A percentile compares a stretch with the other conserved stretches of the same genome.
phyloP scores from a whole-genome alignment of 2,797 vertebrate species.

The Rhinogobio ventralis region DNA sequence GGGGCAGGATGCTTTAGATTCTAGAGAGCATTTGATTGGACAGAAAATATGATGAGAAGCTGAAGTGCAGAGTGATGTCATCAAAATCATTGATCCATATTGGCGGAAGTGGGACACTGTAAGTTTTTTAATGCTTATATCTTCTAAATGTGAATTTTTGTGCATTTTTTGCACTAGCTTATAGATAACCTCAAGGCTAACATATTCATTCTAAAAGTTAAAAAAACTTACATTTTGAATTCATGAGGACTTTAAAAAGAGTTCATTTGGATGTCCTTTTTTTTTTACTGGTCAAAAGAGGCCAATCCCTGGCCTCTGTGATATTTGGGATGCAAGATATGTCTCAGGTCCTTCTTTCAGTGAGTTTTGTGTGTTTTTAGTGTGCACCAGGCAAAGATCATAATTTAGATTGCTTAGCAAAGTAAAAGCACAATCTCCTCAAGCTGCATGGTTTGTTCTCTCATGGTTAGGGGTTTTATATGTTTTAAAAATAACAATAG shows the following conservation, averaged over 20 bases:
- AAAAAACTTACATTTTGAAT: too few relatives aligned
- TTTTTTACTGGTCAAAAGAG: neutral
- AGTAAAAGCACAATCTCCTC: neutral
- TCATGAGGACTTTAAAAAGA: neutral
- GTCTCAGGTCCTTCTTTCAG: neutral
- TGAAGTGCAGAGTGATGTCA: too few relatives aligned
- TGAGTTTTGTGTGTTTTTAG: neutral
- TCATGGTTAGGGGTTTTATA: neutral
- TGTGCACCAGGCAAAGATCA: neutral
- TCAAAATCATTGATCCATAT: too few relatives aligned
- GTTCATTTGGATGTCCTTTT: neutral
- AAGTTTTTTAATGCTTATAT: too few relatives aligned
- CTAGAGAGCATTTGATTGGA: too few relatives aligned
- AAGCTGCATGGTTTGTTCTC: neutral
- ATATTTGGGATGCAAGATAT: neutral
- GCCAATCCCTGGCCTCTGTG: neutral
- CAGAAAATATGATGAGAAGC: too few relatives aligned
- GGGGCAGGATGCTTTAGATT: too few relatives aligned
- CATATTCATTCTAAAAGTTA: too few relatives aligned
- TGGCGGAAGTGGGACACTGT: too few relatives aligned
- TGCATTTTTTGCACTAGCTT: too few relatives aligned
- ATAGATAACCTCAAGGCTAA: too few relatives aligned
- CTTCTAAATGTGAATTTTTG: too few relatives aligned
- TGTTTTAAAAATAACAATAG: slow-evolving; percentile 8
- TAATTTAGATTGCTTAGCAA: neutral